Evolutionary conservation across 1,140 invertebrate genomes (phyloP), one percentile per base, ranked within the genome.

Genomic region (Hycleus cichorii): DNA sequence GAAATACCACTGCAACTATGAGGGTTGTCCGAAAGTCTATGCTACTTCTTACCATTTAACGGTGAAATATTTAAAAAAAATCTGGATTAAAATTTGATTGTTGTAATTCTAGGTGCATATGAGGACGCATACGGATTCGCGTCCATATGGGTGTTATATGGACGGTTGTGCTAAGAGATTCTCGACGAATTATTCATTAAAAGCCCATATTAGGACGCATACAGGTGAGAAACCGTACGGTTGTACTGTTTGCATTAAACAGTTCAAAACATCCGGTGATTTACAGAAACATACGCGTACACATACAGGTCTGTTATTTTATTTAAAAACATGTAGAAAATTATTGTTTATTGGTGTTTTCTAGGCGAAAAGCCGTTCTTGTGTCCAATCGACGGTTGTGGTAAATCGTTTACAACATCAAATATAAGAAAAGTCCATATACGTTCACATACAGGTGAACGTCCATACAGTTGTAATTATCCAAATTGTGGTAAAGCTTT

Each of bases 221-320:
- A 87, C 84, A 8, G 84, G 83, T 0, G 84, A 87, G 65, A 86
- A 84, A 64, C 84, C 84, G 0, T 87, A 86, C 61, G 78, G 80
- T 65, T 87, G 84, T 70, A 69, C 75, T 3, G 75, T 78, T 10
- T 86, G 85, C 71, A 73, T 75, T 9, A 87, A 87, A 66, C 78
- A 79, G 39, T 81, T 81, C 60, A 86, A 86, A 72, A 86, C 83
- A 7, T 86, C 84, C 0, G 84, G 85, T 2, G 84, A 86, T 74
- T 72, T 87, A 38, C 79, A 86, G 57, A 87, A 86, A 71, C 85
- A 88, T 71, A 77, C 84, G 12, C 71, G 84, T 45, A 87, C 82
- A 18, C 85, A 87, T 67, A 88, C 85, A 56, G 85, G 12, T 61
- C 45, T 44, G 24, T 58, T 6, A 18, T 18, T 18, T 18, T 18